Evolutionary conservation across 2,797 vertebrate species (phyloP).

Genomic region (Pipistrellus kuhlii): DNA sequence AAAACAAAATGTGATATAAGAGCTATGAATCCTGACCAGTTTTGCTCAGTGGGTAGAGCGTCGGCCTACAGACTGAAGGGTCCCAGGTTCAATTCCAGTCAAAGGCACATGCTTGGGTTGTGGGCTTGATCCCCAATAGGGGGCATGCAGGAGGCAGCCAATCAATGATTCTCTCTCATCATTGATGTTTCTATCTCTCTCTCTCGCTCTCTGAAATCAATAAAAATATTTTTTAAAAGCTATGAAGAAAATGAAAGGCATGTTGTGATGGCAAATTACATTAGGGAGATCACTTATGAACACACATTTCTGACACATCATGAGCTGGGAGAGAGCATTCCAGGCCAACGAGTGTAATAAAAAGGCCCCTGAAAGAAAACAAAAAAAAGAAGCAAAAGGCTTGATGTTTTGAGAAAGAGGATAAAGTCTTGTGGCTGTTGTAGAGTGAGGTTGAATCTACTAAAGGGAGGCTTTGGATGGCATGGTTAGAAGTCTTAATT

Average conservation of each 20-base stretch:
- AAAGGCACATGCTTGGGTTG: too few species aligned
- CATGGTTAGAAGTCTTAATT: background rate
- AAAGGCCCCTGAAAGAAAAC: background rate
- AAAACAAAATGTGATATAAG: background rate
- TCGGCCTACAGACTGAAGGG: too few species aligned
- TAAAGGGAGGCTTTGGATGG: background rate
- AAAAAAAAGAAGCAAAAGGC: background rate
- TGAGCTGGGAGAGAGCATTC: background rate
- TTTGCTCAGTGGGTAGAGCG: too few species aligned
- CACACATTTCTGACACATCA: background rate
- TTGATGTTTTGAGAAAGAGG: background rate
- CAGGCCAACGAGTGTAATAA: background rate
- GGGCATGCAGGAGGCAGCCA: too few species aligned
- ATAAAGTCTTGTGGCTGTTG: background rate
- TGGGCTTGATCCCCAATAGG: too few species aligned
- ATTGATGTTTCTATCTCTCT: too few species aligned
- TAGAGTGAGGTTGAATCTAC: background rate
- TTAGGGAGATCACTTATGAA: background rate
- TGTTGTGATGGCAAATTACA: background rate
- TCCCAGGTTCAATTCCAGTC: too few species aligned
- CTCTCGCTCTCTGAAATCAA: too few species aligned
- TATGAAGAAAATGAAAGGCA: background rate
- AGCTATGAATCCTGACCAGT: background rate
- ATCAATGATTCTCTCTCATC: too few species aligned
- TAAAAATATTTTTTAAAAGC: background rate